These are phyloP conservation scores for Xyliphius kryptos DNA, from an alignment of 2,113 vertebrate species.

Conservation along the genomic window DNA sequence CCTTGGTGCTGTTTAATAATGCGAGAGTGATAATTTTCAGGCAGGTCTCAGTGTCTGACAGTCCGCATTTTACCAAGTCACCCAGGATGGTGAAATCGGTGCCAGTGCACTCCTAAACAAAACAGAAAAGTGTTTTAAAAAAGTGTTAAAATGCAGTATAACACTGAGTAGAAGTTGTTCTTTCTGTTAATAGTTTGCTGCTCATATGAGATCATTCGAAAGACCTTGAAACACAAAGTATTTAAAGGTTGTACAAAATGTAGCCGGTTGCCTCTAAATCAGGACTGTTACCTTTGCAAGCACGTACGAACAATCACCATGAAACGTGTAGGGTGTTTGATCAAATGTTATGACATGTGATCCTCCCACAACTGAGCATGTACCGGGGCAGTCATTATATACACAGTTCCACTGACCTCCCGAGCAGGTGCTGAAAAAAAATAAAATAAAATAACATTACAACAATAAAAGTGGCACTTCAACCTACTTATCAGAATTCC, in stretches of 20 bases:
- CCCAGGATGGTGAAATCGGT: constrained; percentile 67
- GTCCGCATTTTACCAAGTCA: constrained; percentile 76
- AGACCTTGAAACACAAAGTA: no score
- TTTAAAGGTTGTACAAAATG: no score
- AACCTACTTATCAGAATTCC: no score
- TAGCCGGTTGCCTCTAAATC: no score
- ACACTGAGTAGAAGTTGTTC: no score
- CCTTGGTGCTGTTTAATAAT: constrained; percentile 56
- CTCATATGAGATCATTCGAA: no score
- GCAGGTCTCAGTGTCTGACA: constrained; percentile 73
- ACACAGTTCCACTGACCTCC: constrained; percentile 70
- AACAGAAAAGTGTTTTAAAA: no score
- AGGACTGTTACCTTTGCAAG: constrained; percentile 59
- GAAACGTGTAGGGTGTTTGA: constrained; percentile 67
- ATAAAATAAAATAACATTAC: neutral
- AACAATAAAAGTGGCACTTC: no score
- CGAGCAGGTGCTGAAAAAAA: constrained; percentile 61
- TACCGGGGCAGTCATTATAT: constrained; percentile 64
- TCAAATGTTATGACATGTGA: constrained; percentile 83
- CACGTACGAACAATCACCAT: constrained; percentile 62
- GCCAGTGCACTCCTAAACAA: constrained; percentile 53
- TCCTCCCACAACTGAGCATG: constrained; percentile 77
- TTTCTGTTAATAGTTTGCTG: no score
- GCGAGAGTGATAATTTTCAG: constrained; percentile 72
- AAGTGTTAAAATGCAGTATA: no score